Base-by-base conservation (phyloP, 1,140 invertebrate genomes). In the Stegodyphus mimosarum region DNA sequence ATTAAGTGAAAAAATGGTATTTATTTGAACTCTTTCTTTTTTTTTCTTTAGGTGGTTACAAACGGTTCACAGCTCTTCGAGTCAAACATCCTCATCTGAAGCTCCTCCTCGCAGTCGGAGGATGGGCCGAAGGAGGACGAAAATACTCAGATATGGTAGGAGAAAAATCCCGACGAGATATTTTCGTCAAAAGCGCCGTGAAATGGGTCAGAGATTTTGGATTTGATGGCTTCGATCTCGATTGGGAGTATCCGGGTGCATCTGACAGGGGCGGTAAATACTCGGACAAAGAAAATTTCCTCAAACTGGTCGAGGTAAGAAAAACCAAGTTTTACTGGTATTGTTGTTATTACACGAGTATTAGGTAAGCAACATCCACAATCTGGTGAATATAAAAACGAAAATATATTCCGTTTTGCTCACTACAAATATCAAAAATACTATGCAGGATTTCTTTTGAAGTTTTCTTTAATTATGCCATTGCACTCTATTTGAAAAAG, bases 221-320 rank as follows among this genome's bases (percentile, higher is more conserved):
- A 64, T 91, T 91, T 76, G 90, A 91, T 87, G 90, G 91, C 0
- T 89, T 91, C 64, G 91, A 91, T 87, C 76, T 91, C 9, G 90
- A 91, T 74, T 91, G 90, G 90, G 90, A 91, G 86, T 91, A 90
- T 88, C 96, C 96, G 2, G 95, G 94, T 6, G 96, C 95, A 0
- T 93, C 95, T 0, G 95, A 96, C 90, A 92, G 95, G 17, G 95
- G 95, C n/a, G 96, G 96, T 55, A 93, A 92, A 70, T 96, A 94
- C 88, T 93, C 94, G 3, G 96, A 97, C 90, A 97, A 96, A 90
- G 94, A 96, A 86, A 92, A 89, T 64, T 90, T 90, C 79, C 64
- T 87, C 4, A 75, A 87, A 17, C 94, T 96, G 67, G 95, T 96
- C 1, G 93, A 96, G 88, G 95, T 88, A 80, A 77, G 63, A 66